These are phyloP conservation scores for Taenioides sp. DNA, from an alignment of 2,797 vertebrate genomes.

Conservation along the genomic window DNA sequence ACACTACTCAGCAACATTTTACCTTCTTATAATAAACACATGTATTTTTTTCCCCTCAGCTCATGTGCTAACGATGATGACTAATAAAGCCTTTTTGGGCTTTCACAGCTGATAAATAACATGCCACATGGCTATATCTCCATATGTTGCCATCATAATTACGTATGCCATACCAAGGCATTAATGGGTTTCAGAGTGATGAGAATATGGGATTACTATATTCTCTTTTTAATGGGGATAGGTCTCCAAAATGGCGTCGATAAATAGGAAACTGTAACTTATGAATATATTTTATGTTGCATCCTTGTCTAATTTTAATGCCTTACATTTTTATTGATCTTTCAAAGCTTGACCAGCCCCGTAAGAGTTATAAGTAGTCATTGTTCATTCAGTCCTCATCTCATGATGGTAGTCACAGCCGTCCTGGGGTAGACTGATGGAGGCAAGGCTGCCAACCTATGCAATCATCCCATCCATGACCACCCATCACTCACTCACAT, in stretches of 20 bases:
- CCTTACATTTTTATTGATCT: not conserved
- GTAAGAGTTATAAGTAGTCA: not conserved
- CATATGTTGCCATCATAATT: not conserved
- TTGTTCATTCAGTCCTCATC: not conserved
- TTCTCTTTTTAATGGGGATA: no score
- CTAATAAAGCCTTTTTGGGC: not conserved
- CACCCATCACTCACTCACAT: not conserved
- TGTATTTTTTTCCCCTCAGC: not conserved
- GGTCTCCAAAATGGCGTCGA: no score
- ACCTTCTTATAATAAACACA: not conserved
- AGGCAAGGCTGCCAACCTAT: not conserved
- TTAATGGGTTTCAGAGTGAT: no score
- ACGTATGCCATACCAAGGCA: not conserved
- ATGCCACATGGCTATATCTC: not conserved
- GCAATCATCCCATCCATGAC: not conserved
- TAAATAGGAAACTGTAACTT: no score
- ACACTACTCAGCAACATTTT: not conserved
- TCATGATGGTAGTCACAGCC: not conserved
- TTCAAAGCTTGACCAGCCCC: not conserved
- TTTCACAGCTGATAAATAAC: not conserved
- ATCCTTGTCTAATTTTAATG: not conserved
- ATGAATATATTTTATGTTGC: not conserved
- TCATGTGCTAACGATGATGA: not conserved
- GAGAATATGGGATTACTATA: no score
- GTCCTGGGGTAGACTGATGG: not conserved